These are phyloP conservation scores for Smutsia gigantea DNA, from an alignment of 2,797 vertebrate genomes.

Conservation along the genomic window DNA sequence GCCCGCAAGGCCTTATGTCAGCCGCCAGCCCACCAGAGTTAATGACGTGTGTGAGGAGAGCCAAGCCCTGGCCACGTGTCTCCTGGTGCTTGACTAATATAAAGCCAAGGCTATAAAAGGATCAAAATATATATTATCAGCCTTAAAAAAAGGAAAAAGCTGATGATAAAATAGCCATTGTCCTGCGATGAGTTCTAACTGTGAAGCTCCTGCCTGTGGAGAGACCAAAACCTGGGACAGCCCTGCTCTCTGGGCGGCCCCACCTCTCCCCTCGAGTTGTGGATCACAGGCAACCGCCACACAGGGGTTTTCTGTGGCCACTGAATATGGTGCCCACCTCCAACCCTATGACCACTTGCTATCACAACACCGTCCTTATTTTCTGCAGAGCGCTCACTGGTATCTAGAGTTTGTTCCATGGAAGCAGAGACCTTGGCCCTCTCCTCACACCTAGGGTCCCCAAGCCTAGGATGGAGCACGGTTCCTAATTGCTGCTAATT, in stretches of 20 bases:
- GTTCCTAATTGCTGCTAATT: background rate
- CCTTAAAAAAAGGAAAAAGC: background rate
- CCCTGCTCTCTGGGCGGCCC: fast-evolving
- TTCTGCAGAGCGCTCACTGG: background rate
- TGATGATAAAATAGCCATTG: background rate
- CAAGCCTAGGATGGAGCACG: background rate
- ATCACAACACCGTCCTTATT: background rate
- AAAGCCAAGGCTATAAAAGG: slow-evolving; percentile 40
- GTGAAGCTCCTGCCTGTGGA: background rate
- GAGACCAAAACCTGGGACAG: background rate
- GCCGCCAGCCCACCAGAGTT: background rate
- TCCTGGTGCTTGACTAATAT: background rate
- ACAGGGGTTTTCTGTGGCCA: background rate
- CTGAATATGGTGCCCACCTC: background rate
- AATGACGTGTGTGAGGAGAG: slow-evolving; percentile 11
- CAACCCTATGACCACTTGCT: background rate
- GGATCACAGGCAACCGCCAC: background rate
- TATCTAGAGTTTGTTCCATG: background rate
- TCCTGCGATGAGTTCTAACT: background rate
- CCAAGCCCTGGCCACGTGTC: background rate
- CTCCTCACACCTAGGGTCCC: background rate
- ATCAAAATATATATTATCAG: slow-evolving; percentile 50
- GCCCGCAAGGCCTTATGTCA: slow-evolving; percentile 39
- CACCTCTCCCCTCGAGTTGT: background rate
- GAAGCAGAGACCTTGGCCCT: background rate